Percentiles rank a stretch among this genome's conserved stretches.
Conservation (phyloP, 2,888 invertebrate genomes). For the Pedicia rivosa region DNA sequence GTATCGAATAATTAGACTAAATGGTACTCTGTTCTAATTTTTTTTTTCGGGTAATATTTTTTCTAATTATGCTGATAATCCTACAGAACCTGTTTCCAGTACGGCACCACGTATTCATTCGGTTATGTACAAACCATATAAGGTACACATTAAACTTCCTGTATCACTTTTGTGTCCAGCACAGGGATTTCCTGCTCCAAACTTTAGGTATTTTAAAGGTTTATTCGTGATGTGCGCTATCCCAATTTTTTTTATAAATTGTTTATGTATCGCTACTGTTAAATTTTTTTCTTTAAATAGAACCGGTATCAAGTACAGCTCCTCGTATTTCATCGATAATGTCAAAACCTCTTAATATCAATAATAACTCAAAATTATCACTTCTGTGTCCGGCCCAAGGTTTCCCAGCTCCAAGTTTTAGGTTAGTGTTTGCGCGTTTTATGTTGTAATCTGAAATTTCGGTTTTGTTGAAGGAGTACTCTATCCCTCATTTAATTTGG, state of each 20-base stretch:
- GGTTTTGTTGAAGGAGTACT: not conserved
- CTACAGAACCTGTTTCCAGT: conserved; percentile 35
- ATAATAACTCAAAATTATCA: conserved; percentile 18
- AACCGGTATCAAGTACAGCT: conserved; percentile 35
- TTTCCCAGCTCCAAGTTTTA: conserved; percentile 55
- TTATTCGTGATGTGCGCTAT: conserved; percentile 4
- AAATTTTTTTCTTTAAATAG: no score
- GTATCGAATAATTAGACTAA: no score
- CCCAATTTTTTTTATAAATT: conserved; percentile 9
- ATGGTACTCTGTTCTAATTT: not conserved
- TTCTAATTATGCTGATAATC: no score
- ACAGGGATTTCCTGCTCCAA: conserved; percentile 57
- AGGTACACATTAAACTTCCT: conserved; percentile 16
- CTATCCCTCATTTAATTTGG: conserved; percentile 32
- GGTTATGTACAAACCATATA: conserved; percentile 25
- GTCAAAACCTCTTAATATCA: conserved; percentile 24
- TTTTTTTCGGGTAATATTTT: not conserved
- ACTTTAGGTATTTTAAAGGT: conserved; percentile 40
- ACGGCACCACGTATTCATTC: conserved; percentile 34
- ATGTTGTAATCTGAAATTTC: not conserved
- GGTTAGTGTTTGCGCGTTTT: conserved; percentile 28
- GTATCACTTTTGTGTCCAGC: conserved; percentile 49
- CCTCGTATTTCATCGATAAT: conserved; percentile 32
- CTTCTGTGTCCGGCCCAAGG: conserved; percentile 61
- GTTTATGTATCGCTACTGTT: no score